Evolutionary conservation across 2,888 invertebrate species (phyloP), one percentile per base, ranked within the genome.

Genomic region (Thelaira solivaga): DNA sequence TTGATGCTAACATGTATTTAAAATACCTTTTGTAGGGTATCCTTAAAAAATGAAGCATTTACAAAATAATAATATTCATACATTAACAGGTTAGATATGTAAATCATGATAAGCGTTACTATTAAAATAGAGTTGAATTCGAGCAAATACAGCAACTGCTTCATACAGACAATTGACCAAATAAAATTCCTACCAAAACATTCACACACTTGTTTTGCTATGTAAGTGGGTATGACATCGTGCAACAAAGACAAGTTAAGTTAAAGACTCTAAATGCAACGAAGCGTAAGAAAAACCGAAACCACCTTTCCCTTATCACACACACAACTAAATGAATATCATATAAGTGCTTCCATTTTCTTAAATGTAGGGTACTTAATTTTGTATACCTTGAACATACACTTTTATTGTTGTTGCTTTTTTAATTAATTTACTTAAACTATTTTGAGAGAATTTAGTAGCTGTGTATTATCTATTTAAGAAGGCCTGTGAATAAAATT

Each of bases 201-300:
- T 65, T 71, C 65, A 61, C 65, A 59, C 31, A 64, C 29, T 49
- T 39, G 41, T 51, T 51, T 22, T 47, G 43, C 31, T 43, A 65
- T 41, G 20, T 65, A 65, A 61, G 8, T 53, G 64, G 59, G 43
- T 65, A 76, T 76, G 36, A 61, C 71, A 68, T 73, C 18, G 36
- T 39, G 13, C 2, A 36, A 24, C 18, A 26, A 24, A 16, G 5
- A 1, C 3, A 26, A 18, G n/a, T n/a, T 72, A 20, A 34, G 59
- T 13, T 59, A 49, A 64, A 80, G 36, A 68, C 45, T 64, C 31
- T 26, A 59, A 47, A 36, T 53, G 43, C 84, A 85, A 76, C 85
- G 83, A 84, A 82, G 84, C 86, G 84, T 86, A 85, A 81, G 84
- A 86, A 81, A 80, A 83, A 82, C 81, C 85, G 81, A 81, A 86